Evolutionary conservation across 2,797 vertebrate species (phyloP).

Genomic region (Sebastes glaucus): DNA sequence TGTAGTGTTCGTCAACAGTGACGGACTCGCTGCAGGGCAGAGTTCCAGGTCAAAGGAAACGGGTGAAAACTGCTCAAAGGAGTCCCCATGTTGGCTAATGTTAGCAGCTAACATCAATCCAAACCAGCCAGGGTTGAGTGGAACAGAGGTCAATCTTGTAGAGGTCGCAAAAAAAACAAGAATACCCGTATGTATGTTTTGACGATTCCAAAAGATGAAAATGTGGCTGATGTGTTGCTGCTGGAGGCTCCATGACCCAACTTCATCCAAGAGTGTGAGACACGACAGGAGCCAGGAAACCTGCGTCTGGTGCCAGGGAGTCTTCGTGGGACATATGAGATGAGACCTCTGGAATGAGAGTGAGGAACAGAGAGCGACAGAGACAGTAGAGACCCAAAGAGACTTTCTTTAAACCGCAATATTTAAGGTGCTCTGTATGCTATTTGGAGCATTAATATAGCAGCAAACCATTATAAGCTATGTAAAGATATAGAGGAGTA

Average conservation of each 20-base stretch:
- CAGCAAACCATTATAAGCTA: not conserved
- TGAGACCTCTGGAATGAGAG: conserved; percentile 29
- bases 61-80: not conserved
- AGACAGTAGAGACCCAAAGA: not conserved
- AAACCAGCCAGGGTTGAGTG: not conserved
- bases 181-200: not conserved
- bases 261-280: conserved; percentile 21
- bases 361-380: not conserved
- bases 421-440: not conserved
- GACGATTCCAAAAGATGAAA: not conserved
- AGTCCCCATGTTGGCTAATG: not conserved
- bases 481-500: too few relatives aligned
- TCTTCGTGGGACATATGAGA: conserved; percentile 55
- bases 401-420: not conserved
- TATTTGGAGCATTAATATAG: not conserved
- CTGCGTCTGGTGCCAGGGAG: conserved; percentile 57
- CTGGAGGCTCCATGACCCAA: not conserved
- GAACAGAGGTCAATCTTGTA: not conserved
- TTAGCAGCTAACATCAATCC: not conserved
- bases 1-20: conserved; percentile 29
- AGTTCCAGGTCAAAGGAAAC: not conserved
- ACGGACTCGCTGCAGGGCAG: not conserved
- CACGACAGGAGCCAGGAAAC: conserved; percentile 39
- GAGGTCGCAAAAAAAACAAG: not conserved
- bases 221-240: not conserved